Evolutionary conservation across 1,140 invertebrate genomes (phyloP), one percentile per base, ranked within the genome.

Genomic region (Caenorhabditis tropicalis): DNA sequence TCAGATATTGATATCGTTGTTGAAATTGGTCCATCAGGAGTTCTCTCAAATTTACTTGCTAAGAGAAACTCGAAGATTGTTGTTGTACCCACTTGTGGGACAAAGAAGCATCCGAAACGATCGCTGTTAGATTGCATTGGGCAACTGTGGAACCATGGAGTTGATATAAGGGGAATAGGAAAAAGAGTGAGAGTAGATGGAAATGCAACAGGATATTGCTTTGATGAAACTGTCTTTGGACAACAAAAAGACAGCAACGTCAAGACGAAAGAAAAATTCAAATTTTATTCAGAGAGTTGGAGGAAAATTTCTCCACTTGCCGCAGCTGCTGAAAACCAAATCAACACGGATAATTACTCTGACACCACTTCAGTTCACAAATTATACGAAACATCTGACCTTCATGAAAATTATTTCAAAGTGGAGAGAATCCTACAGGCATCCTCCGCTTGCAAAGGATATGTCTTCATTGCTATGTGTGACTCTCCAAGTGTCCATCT

Each of bases 11-110:
- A 86, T 43, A 27, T 86, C 10, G 48, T 90, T 29, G 60, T 90
- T 2, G 89, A 90, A 82, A 86, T 90, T 43, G 89, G 89, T 5
- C 89, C 89, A 9, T 43, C 86, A n/a, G 87, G 89, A 19, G 65
- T 87, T 53, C 36, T 87, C 21, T 48, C 48, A 27, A 84, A 82
- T 56, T 24, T 87, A 3, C 6, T 87, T 7, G 29, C 43, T 16
- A 70, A 87, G 31, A 12, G 33, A 58, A 58, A 43, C 27, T 43
- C 51, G 3, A 31, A 79, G 4, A 70, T 87, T 9, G 79, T 56
- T 9, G 65, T 74, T 3, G 27, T 87, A 21, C 36, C 51, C 5
- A 87, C 86, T 1, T 53, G 60, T 79, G 48, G 39, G 7, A 86
- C 86, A n/a, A 82, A 74, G 19, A 87, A 70, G 27, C 36, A 65